phyloP scores from a whole-genome alignment of 2,888 invertebrate species.

The Scotopteryx bipunctaria region DNA sequence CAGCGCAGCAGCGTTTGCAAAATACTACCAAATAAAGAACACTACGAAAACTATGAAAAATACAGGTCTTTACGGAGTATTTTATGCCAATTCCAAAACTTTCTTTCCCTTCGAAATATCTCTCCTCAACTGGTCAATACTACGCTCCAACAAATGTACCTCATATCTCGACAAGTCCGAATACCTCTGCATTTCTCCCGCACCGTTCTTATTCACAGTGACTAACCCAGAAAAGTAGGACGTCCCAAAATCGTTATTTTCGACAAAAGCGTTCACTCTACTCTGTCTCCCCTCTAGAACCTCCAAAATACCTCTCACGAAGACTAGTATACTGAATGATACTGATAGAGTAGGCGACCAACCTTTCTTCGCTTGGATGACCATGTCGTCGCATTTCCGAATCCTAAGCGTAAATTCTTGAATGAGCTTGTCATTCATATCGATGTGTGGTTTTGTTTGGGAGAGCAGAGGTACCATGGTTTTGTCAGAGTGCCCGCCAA shows the following conservation, averaged over 20 bases:
- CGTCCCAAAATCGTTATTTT: constrained; percentile 71
- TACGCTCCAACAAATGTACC: constrained; percentile 55
- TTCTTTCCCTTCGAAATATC: constrained; percentile 59
- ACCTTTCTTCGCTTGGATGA: constrained; percentile 85
- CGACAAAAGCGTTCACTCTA: constrained; percentile 57
- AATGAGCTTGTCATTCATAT: constrained; percentile 68
- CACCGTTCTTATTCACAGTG: constrained; percentile 51
- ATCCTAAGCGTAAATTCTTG: constrained; percentile 59
- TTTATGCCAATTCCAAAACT: constrained; percentile 53
- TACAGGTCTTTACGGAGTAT: background rate
- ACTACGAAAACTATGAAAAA: background rate
- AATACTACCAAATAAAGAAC: background rate
- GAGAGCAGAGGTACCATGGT: constrained; percentile 91
- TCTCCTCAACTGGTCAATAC: constrained; percentile 55
- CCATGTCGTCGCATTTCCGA: constrained; percentile 85
- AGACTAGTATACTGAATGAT: constrained; percentile 85
- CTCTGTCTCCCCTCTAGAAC: constrained; percentile 60
- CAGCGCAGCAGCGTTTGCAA: too few relatives aligned
- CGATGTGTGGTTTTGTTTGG: constrained; percentile 83
- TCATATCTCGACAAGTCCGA: constrained; percentile 54
- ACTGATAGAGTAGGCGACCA: constrained; percentile 83
- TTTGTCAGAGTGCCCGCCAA: constrained; percentile 89
- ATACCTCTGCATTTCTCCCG: constrained; percentile 57
- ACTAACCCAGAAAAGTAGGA: constrained; percentile 62
- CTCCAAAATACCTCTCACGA: constrained; percentile 81